These are phyloP conservation scores for Macheiramphus alcinus DNA, from an alignment of 2,113 vertebrate genomes.

Conservation along the genomic window DNA sequence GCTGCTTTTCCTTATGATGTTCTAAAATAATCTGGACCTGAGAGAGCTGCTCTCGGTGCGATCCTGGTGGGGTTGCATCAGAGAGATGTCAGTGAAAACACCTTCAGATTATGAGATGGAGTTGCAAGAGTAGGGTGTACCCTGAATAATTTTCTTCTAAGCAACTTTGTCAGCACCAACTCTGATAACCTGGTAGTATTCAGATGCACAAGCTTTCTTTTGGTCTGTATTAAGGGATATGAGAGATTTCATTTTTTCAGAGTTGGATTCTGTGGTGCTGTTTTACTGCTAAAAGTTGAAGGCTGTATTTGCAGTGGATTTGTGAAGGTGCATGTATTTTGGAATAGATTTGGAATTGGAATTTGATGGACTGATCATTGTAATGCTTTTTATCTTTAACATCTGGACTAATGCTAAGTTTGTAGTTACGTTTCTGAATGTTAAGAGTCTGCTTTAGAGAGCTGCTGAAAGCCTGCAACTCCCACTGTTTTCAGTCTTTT, in stretches of 20 bases:
- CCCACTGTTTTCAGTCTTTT: neutral
- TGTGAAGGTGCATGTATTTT: neutral
- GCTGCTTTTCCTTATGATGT: neutral
- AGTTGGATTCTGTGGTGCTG: neutral
- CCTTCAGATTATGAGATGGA: neutral
- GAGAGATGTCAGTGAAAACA: neutral
- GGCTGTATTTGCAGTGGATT: neutral
- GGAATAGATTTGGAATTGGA: neutral
- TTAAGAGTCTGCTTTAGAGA: neutral
- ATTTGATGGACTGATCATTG: neutral
- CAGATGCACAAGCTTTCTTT: neutral
- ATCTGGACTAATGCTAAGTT: neutral
- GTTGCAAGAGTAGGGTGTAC: neutral
- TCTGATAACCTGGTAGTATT: neutral
- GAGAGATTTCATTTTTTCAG: neutral
- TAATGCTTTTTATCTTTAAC: neutral
- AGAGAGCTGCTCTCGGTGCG: fast-evolving
- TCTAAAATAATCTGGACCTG: neutral
- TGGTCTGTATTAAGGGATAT: neutral
- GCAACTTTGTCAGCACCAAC: neutral
- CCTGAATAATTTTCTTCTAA: neutral
- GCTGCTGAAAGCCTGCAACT: neutral
- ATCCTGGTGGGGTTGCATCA: neutral
- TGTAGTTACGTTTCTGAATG: neutral
- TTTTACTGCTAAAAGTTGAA: neutral